Conservation (phyloP, 2,888 invertebrate species). For the Eupithecia inturbata region DNA sequence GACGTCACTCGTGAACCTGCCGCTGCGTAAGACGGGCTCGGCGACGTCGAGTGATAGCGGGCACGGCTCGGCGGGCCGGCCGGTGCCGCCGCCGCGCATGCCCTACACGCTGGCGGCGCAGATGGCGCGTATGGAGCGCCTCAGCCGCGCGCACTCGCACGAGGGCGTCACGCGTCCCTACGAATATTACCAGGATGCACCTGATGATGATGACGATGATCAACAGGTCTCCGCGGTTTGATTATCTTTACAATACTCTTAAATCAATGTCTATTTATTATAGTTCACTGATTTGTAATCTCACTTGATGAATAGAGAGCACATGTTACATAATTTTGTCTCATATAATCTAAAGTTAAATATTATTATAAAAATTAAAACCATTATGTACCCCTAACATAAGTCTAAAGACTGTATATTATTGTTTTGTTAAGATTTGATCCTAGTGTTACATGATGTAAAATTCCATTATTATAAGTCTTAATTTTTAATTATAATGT, state of each 20-base stretch:
- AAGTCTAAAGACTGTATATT: slow-evolving; percentile 84
- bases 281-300: slow-evolving; percentile 79
- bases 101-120: slow-evolving; percentile 94
- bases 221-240: slow-evolving; percentile 82
- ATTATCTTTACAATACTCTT: slow-evolving; percentile 67
- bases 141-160: slow-evolving; percentile 93
- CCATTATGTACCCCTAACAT: slow-evolving; percentile 79
- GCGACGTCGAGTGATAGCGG: slow-evolving; percentile 97
- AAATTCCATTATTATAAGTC: slow-evolving; percentile 76
- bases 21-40: slow-evolving; percentile 94
- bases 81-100: slow-evolving; percentile 87
- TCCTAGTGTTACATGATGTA: slow-evolving; percentile 82
- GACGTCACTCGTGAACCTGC: slow-evolving; percentile 95
- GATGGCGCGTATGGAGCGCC: slow-evolving; percentile 91
- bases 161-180: slow-evolving; percentile 92
- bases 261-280: slow-evolving; percentile 75
- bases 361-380: slow-evolving; percentile 60
- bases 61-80: slow-evolving; percentile 91
- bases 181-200: slow-evolving; percentile 86
- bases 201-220: slow-evolving; percentile 81
- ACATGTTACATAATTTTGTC: slow-evolving; percentile 77
- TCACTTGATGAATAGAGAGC: slow-evolving; percentile 81
- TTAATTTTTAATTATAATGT: slow-evolving; percentile 70
- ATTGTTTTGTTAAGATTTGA: slow-evolving; percentile 66
- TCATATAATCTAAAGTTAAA: slow-evolving; percentile 46